Percentiles rank a stretch among this genome's conserved stretches.
Evolutionary conservation across 2,113 vertebrate species (phyloP).

Genomic region (Seriola dumerili): DNA sequence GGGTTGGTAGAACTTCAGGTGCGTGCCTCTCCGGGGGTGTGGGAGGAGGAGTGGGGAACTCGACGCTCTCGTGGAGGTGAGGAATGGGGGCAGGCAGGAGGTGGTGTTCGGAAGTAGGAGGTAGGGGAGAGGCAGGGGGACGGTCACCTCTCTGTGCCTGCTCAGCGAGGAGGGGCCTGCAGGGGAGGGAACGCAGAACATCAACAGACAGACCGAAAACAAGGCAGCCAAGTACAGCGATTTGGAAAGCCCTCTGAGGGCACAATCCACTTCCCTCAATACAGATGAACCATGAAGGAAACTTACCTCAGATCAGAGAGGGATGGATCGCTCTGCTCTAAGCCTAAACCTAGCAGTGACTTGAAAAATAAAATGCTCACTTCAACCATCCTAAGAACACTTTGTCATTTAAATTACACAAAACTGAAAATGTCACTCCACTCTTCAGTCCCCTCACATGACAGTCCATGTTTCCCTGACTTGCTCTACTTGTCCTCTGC

Average conservation of each 20-base stretch:
- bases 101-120: conserved; percentile 57
- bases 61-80: conserved; percentile 67
- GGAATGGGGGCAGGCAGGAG: conserved; percentile 53
- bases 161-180: conserved; percentile 74
- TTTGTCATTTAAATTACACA: neutral
- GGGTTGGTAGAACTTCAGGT: conserved; percentile 47
- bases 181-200: conserved; percentile 64
- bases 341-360: conserved; percentile 45
- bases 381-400: conserved; percentile 48
- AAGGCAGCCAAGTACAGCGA: neutral
- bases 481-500: conserved; percentile 20
- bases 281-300: conserved; percentile 14
- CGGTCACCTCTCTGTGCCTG: conserved; percentile 65
- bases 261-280: neutral
- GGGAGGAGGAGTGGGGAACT: conserved; percentile 74
- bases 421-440: conserved; percentile 2
- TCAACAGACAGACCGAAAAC: conserved; percentile 52
- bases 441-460: conserved; percentile 2
- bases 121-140: conserved; percentile 46
- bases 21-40: conserved; percentile 69
- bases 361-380: conserved; percentile 54
- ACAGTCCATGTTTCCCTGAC: conserved; percentile 37
- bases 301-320: conserved; percentile 52
- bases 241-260: neutral
- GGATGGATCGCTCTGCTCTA: conserved; percentile 13